phyloP scores from a whole-genome alignment of 2,113 vertebrate genomes.

The Colinus virginianus region DNA sequence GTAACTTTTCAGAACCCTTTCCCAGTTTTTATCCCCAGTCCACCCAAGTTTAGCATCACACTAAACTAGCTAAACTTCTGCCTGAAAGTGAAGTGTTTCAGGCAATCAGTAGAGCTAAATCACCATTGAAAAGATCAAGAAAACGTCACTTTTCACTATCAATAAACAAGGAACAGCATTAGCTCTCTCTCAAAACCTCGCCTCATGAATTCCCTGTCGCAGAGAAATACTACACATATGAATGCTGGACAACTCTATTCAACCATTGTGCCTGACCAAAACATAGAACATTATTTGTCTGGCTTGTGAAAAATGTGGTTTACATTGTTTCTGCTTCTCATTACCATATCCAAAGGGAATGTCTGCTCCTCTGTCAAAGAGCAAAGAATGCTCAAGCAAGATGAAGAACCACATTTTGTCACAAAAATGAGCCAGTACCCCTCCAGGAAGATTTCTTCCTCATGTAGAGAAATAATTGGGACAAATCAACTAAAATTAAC shows the following conservation, averaged over 20 bases:
- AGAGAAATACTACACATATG: conserved; percentile 21
- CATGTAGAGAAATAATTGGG: background rate
- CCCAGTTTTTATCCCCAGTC: background rate
- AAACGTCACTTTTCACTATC: background rate
- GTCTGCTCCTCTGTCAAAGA: conserved; percentile 13
- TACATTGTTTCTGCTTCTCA: conserved; percentile 10
- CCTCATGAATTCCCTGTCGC: background rate
- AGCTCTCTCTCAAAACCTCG: background rate
- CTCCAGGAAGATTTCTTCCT: background rate
- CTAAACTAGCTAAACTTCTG: background rate
- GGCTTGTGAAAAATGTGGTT: conserved; percentile 13
- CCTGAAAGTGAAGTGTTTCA: background rate
- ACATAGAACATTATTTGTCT: conserved; percentile 41
- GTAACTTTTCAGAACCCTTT: conserved; percentile 28
- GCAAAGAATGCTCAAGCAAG: background rate
- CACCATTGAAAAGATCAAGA: background rate
- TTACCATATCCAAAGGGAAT: conserved; percentile 57
- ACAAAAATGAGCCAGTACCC: background rate
- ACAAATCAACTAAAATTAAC: background rate
- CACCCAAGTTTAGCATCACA: conserved; percentile 12
- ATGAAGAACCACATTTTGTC: background rate
- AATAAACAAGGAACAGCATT: conserved; percentile 11
- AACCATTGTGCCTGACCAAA: background rate
- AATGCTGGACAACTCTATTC: background rate
- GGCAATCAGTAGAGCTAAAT: background rate